A percentile compares a stretch with the other conserved stretches of the same genome.
Evolutionary conservation across 2,888 invertebrate genomes (phyloP).

Genomic region (Acanthosepion lycidas): DNA sequence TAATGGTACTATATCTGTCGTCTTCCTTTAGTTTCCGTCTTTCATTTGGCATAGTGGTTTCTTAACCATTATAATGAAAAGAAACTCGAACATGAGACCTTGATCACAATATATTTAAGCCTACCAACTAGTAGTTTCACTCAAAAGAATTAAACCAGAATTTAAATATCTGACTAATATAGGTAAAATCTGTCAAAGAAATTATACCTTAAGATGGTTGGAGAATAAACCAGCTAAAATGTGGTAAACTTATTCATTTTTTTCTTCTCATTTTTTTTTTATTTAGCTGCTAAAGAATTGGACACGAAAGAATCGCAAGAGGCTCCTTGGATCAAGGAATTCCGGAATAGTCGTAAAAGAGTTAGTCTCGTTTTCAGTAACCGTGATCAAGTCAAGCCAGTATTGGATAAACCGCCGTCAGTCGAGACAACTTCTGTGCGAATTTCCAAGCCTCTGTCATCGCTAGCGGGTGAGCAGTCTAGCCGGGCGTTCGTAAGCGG

Average conservation of each 20-base stretch:
- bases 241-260: not conserved
- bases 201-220: no score
- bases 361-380: not conserved
- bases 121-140: no score
- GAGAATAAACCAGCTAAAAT: not conserved
- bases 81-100: not conserved
- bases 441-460: not conserved
- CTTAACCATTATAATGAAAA: not conserved
- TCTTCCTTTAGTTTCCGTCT: no score
- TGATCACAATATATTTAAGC: no score
- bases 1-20: no score
- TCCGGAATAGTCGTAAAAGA: not conserved
- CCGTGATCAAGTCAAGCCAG: not conserved
- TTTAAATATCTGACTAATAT: no score
- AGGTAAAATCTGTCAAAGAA: no score
- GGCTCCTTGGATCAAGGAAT: constrained; percentile 25
- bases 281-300: not conserved
- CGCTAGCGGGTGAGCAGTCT: not conserved
- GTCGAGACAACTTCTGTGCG: not conserved
- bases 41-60: no score
- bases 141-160: no score
- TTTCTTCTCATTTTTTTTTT: not conserved
- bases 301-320: not conserved
- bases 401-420: not conserved
- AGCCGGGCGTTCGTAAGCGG: not conserved